Conservation (phyloP, 1,140 invertebrate species). For the Diprion similis region DNA sequence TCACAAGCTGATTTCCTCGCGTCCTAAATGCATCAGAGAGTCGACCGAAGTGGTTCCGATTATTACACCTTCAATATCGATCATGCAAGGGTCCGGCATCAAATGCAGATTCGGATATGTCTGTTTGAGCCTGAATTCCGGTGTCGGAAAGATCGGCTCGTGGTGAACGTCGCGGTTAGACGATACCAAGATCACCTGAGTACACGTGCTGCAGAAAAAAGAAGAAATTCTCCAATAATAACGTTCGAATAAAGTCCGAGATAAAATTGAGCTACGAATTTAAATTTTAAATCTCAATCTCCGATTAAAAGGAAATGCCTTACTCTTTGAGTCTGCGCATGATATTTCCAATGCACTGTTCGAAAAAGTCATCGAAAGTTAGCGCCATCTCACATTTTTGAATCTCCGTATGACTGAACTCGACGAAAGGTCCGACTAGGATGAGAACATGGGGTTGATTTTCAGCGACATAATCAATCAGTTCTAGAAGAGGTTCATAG, state of each 20-base stretch:
- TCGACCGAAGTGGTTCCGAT: slow-evolving; percentile 85
- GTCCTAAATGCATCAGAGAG: slow-evolving; percentile 79
- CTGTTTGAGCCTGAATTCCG: slow-evolving; percentile 66
- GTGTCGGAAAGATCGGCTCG: slow-evolving; percentile 82
- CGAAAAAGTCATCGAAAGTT: slow-evolving; percentile 76
- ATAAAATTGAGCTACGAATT: slow-evolving; percentile 16
- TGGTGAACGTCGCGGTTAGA: slow-evolving; percentile 80
- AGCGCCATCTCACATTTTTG: slow-evolving; percentile 61
- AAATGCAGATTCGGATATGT: slow-evolving; percentile 68
- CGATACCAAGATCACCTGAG: slow-evolving; percentile 77
- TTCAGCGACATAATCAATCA: slow-evolving; percentile 72
- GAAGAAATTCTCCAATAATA: slow-evolving; percentile 14
- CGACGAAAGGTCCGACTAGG: slow-evolving; percentile 84
- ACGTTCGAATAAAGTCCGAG: slow-evolving; percentile 25
- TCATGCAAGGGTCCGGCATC: slow-evolving; percentile 80
- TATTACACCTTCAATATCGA: slow-evolving; percentile 78
- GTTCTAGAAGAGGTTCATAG: slow-evolving; percentile 83
- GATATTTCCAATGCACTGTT: slow-evolving; percentile 71
- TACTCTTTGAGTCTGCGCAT: slow-evolving; percentile 64
- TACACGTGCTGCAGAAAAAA: slow-evolving; percentile 65
- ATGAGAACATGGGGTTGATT: slow-evolving; percentile 82
- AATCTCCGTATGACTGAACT: slow-evolving; percentile 70
- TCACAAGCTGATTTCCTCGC: slow-evolving; percentile 80
- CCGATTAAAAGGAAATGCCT: slow-evolving; percentile 25
- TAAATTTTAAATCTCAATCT: neutral